Base-by-base conservation (phyloP, 1,140 invertebrate genomes). In the Protaetia brevitarsis region DNA sequence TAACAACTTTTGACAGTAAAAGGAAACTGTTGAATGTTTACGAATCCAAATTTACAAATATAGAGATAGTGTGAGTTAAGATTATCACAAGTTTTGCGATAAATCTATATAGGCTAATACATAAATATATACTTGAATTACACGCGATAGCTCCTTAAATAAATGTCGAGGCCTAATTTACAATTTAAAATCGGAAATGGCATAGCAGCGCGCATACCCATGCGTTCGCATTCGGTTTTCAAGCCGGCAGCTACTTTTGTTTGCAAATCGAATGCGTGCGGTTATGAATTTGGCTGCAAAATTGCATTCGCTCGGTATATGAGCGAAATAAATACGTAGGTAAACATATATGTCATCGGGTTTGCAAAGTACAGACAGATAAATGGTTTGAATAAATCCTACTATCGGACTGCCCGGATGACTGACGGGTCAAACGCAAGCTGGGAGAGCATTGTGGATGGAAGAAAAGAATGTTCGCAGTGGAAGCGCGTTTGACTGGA, bases 301-400 rank as follows among this genome's bases (percentile, higher is more conserved):
- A 51, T 51, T 51, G 41, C 41, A 51, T 23, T 19, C 41, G 41
- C 16, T 51, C 19, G 41, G 41, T 51, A 51, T 51, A 51, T 51
- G 41, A 51, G 41, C 41, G 19, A 51, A 51, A 51, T 51, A 51
- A 51, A 51, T 51, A 51, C 41, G 41, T 23, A 51, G 41, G 41
- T 51, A 51, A 51, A 51, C 41, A 51, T 51, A 51, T 51, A 51
- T 51, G 41, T 51, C 41, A 51, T 51, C 41, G 19, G 19, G 41
- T 51, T 51, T 19, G 41, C 41, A 51, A 51, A 51, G 41, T 51
- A 51, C 41, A 51, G 41, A 51, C 41, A 51, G 41, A 51, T 51
- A 51, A 51, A 51, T 51, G 41, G 41, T 51, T 51, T 51, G 41
- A 51, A 51, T 51, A 51, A 51, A 51, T 51, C 41, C 41, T 51